phyloP scores from a whole-genome alignment of 2,113 vertebrate species.

The Pandion haliaetus region DNA sequence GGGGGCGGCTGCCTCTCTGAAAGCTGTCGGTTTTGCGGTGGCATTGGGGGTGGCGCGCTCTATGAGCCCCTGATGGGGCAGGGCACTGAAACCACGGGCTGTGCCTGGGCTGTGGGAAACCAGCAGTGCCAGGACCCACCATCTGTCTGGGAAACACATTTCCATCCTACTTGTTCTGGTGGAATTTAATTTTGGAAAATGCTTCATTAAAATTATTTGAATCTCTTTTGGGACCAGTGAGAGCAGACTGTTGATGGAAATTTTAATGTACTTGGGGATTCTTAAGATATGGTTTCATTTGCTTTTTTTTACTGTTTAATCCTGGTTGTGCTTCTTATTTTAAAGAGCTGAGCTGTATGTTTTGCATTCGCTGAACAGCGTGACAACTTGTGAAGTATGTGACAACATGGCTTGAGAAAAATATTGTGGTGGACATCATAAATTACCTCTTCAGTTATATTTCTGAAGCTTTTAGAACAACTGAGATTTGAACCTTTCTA shows the following conservation, averaged over 20 bases:
- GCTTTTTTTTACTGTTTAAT: background rate
- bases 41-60: rapidly evolving
- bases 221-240: background rate
- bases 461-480: background rate
- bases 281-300: background rate
- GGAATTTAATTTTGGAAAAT: background rate
- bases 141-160: background rate
- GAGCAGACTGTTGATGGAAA: background rate
- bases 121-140: rapidly evolving
- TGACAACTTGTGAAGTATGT: background rate
- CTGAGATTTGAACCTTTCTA: constrained; percentile 15
- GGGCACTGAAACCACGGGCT: background rate
- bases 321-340: background rate
- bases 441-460: background rate
- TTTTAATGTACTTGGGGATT: background rate
- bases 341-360: background rate
- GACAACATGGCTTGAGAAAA: background rate
- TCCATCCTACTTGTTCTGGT: background rate
- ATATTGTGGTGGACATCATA: background rate
- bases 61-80: background rate
- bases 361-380: background rate
- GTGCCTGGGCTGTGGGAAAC: rapidly evolving
- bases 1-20: background rate
- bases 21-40: rapidly evolving
- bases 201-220: background rate